Evolutionary conservation across 2,113 vertebrate species (phyloP), one percentile per base, ranked within the genome.

Genomic region (Odobenus rosmarus): DNA sequence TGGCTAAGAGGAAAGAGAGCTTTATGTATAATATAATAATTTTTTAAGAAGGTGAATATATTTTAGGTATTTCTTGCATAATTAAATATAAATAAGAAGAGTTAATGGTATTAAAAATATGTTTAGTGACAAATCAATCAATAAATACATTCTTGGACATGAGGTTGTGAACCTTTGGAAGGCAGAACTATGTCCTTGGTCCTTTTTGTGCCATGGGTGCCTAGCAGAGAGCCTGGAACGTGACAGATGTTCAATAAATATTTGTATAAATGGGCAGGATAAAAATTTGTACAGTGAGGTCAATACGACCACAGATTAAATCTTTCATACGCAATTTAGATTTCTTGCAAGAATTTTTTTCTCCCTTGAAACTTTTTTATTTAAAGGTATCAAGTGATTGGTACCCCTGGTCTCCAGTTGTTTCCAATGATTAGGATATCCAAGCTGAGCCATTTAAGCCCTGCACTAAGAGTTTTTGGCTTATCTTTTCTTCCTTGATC

Each of bases 191-290:
- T 13, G 10, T 64, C 19, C 61, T 57, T 42, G 4, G 31, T 91
- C 26, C 69, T 77, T 88, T 88, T 74, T 90, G 16, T 76, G 13
- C 4, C 26, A 4, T 28, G 4, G 18, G 26, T 74, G 14, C 24
- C 55, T 71, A 57, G 12, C 19, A 59, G 42, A 87, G 11, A 89
- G 3, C 53, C 59, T 55, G 53, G 57, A 86, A 61, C 23, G 53
- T 59, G 51, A 69, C 14, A 92, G 46, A 92, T 88, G 5, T 82
- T 96, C 18, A 13, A 59, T 42, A 92, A 96, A 92, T 91, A 80
- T 88, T 86, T 79, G 21, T 79, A 55, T 55, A 87, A 93, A 69
- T 33, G 28, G 16, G 49, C 28, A 42, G 21, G 85, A 86, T 90
- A 84, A 95, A 94, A 61, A 62, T 77, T 62, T 81, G 19, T 85